Base-by-base conservation (phyloP, 2,888 invertebrate genomes). In the Crematogaster levior region DNA sequence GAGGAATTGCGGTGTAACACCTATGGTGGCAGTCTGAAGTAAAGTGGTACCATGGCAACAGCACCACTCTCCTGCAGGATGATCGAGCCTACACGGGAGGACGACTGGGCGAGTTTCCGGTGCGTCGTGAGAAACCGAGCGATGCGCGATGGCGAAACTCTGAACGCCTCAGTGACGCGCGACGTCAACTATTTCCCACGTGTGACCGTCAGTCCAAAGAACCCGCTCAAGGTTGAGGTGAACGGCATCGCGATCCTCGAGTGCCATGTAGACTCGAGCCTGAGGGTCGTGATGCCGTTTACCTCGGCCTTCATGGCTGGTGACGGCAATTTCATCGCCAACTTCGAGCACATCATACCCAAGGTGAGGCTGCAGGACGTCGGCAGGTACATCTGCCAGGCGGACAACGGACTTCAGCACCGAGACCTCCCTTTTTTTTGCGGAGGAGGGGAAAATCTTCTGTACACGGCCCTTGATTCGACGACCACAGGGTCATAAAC, bases 171-270 rank as follows among this genome's bases (percentile, higher is more conserved):
- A 18, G 97, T 98, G 85, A 96, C 97, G 34, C 96, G 98, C 82
- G 97, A 97, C 94, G 98, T 98, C 86, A 98, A 98, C 95, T 98
- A 99, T 96, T 98, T 97, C 94, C 99, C 99, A 12, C 96, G 98
- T 51, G 98, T 99, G 37, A 97, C 97, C 93, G 97, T 99, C 46
- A 98, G 98, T 30, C 98, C 99, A 9, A 97, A 97, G 93, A 98
- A 98, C 95, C 98, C 98, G 37, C 94, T 98, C 88, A 96, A 97
- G 90, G 97, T 99, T 37, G 98, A 98, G 95, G 96, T 97, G 88
- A 98, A 98, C 93, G 97, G 97, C 30, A 97, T 97, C 70, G 98
- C 98, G 9, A 97, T 96, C 37, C 96, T 99, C 94, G 97, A 97
- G 90, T 99, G 99, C 94, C 96, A 96, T 92, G 98, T 98, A 24